phyloP scores from a whole-genome alignment of 2,888 invertebrate species.

The Cheilosia grossa region DNA sequence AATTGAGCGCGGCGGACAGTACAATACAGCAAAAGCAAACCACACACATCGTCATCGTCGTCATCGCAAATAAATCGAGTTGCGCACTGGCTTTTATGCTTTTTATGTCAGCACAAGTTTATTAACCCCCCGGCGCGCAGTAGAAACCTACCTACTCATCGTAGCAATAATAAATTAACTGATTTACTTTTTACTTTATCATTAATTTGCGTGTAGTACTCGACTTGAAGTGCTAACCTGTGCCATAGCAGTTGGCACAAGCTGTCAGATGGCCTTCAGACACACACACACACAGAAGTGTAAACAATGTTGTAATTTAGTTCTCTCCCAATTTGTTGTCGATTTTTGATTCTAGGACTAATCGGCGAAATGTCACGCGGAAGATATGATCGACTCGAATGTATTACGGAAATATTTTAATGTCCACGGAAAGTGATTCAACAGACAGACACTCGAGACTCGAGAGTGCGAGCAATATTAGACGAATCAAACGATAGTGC shows the following conservation, averaged over 20 bases:
- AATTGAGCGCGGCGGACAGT: too few relatives aligned
- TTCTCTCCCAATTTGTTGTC: background rate
- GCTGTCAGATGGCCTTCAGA: constrained; percentile 48
- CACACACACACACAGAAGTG: background rate
- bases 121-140: constrained; percentile 56
- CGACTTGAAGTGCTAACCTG: constrained; percentile 42
- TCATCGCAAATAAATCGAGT: constrained; percentile 31
- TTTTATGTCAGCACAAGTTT: constrained; percentile 60
- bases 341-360: background rate
- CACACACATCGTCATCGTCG: constrained; percentile 33
- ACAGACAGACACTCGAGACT: background rate
- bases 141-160: background rate
- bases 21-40: constrained; percentile 16
- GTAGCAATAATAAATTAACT: constrained; percentile 28
- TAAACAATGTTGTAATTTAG: constrained; percentile 22
- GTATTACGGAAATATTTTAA: background rate
- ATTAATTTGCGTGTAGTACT: constrained; percentile 37
- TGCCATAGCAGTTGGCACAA: constrained; percentile 28
- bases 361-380: background rate
- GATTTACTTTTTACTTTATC: constrained; percentile 27
- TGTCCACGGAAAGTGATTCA: constrained; percentile 39
- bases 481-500: constrained; percentile 25
- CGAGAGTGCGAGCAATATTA: constrained; percentile 13
- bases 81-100: constrained; percentile 36
- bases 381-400: background rate